Evolutionary conservation across 2,888 invertebrate genomes (phyloP).

Genomic region (Leucophenga maculata): DNA sequence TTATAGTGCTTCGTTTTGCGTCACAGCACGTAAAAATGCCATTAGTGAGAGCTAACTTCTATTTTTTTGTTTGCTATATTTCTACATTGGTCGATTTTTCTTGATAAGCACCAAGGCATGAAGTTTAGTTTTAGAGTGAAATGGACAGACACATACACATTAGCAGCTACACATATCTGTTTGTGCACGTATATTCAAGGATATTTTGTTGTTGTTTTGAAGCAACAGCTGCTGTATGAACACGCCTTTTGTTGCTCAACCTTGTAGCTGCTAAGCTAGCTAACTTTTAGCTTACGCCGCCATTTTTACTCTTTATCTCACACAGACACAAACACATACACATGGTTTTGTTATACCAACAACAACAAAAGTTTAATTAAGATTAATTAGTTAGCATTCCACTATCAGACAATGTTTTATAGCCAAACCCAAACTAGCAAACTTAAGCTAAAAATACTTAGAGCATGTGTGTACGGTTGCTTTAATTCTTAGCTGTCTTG

Average conservation of each 20-base stretch:
- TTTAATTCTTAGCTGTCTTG: not conserved
- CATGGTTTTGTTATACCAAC: constrained; percentile 26
- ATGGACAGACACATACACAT: not conserved
- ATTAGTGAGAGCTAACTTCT: not conserved
- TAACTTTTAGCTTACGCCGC: too few relatives aligned
- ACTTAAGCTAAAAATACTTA: constrained; percentile 36
- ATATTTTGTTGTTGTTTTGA: not conserved
- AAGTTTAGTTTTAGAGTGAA: not conserved
- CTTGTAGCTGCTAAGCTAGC: not conserved
- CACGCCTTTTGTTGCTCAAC: not conserved
- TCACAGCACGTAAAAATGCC: constrained; percentile 1
- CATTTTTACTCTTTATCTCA: not conserved
- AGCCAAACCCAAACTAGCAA: constrained; percentile 14
- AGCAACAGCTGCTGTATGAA: constrained; percentile 12
- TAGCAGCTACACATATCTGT: not conserved
- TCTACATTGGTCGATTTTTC: not conserved
- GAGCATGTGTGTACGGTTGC: constrained; percentile 33
- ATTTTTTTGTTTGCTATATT: not conserved
- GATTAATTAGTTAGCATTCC: constrained; percentile 52
- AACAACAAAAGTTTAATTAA: constrained; percentile 53
- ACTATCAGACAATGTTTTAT: constrained; percentile 13
- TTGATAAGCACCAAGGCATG: too few relatives aligned
- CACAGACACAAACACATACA: not conserved
- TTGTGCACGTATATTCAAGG: not conserved
- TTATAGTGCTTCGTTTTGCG: not conserved